phyloP scores from a whole-genome alignment of 2,888 invertebrate genomes.

The Plebejus anna region DNA sequence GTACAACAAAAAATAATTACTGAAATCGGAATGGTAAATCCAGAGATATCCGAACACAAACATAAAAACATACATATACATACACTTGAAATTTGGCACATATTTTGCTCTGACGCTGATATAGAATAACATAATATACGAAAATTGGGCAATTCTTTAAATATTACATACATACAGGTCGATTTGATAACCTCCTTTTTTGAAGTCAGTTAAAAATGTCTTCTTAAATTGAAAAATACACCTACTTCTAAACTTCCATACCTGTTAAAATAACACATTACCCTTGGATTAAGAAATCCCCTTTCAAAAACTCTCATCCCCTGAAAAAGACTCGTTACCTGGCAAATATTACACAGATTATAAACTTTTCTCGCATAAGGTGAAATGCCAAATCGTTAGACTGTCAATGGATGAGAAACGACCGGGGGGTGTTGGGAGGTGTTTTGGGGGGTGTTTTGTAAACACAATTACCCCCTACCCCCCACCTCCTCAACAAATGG shows the following conservation, averaged over 20 bases:
- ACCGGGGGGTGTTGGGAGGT: slow-evolving; percentile 53
- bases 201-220: background rate
- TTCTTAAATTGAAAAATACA: background rate
- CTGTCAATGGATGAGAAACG: slow-evolving; percentile 70
- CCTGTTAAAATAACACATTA: background rate
- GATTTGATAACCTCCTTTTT: too few relatives aligned
- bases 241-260: background rate
- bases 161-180: too few relatives aligned
- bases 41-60: too few relatives aligned
- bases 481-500: slow-evolving; percentile 68
- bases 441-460: slow-evolving; percentile 53
- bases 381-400: slow-evolving; percentile 66
- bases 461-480: slow-evolving; percentile 71
- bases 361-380: slow-evolving; percentile 42
- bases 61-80: too few relatives aligned
- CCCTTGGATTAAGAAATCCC: background rate
- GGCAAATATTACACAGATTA: slow-evolving; percentile 6
- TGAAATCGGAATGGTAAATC: too few relatives aligned
- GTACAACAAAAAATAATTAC: too few relatives aligned
- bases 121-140: too few relatives aligned
- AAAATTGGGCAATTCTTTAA: too few relatives aligned
- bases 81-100: too few relatives aligned
- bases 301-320: background rate
- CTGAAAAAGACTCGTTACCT: slow-evolving; percentile 7
- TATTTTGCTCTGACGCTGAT: too few relatives aligned